Evolutionary conservation across 2,888 invertebrate species (phyloP).

Genomic region (Apodemia zela): DNA sequence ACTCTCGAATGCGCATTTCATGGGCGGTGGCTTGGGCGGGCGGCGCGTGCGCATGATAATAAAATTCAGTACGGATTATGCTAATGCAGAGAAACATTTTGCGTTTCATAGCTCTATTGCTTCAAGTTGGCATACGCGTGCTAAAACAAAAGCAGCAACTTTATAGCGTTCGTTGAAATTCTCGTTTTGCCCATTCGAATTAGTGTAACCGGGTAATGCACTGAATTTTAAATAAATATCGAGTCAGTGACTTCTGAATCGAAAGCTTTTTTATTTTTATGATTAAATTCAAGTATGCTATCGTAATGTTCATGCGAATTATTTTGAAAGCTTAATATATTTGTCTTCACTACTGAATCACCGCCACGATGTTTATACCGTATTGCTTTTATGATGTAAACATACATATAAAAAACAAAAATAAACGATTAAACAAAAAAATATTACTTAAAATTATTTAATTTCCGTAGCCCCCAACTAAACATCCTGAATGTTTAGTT

Average conservation of each 20-base stretch:
- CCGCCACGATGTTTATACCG: not conserved
- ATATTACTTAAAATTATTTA: no score
- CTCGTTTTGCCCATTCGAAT: slow-evolving; percentile 1
- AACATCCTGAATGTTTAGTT: no score
- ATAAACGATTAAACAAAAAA: not conserved
- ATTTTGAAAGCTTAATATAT: slow-evolving; percentile 4
- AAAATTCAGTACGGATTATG: slow-evolving; percentile 25
- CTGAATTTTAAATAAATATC: slow-evolving; percentile 36
- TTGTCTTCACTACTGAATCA: not conserved
- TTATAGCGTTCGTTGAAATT: slow-evolving; percentile 20
- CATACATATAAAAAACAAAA: not conserved
- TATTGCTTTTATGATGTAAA: no score
- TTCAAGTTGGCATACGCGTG: not conserved
- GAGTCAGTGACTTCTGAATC: slow-evolving; percentile 62
- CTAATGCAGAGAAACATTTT: slow-evolving; percentile 35
- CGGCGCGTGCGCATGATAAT: slow-evolving; percentile 40
- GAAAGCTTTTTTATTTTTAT: slow-evolving; percentile 27
- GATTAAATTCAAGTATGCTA: slow-evolving; percentile 13
- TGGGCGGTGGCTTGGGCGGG: slow-evolving; percentile 51
- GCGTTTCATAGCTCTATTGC: slow-evolving; percentile 38
- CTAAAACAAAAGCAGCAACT: slow-evolving; percentile 35
- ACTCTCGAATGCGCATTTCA: slow-evolving; percentile 64
- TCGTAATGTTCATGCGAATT: slow-evolving; percentile 9
- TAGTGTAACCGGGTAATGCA: slow-evolving; percentile 2
- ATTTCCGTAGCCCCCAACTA: no score